Base-by-base conservation (phyloP, 2,797 vertebrate species). In the Perodicticus potto region DNA sequence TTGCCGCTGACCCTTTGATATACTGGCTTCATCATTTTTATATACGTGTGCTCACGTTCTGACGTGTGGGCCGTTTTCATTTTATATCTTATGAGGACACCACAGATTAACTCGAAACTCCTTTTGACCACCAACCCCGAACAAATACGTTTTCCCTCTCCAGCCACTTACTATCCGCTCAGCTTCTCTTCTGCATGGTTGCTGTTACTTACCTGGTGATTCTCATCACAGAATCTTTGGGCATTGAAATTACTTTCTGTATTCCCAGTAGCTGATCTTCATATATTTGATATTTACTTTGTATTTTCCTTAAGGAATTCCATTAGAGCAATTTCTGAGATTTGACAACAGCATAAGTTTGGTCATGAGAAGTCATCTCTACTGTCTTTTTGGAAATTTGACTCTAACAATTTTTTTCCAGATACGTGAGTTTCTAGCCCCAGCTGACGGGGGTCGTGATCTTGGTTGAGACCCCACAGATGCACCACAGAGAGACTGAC, bases 391-490 rank as follows among this genome's bases (percentile, higher is more conserved):
- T 23, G 59, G n/a, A 91, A 69, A 70, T 0, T 19, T 12, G 23
- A 23, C 0, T 5, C 3, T 40, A 74, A 23, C 6, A 34, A 9
- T 67, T 53, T 29, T 73, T 67, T 61, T 6, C 17, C 23, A 34
- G 19, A 4, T 65, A 14, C 19, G 5, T 49, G 63, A 59, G 4
- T 29, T 53, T 9, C 23, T 49, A 20, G 10, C 4, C 0, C 3
- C 7, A 17, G 1, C 2, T 23, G 11, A n/a, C 3, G 0, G 12
- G 7, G 2, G 3, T 12, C 20, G 3, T 9, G 17, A 32, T 83
- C 88, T 69, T 23, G 1, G 0, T 12, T 9, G 16, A n/a, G 7
- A 16, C 13, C 10, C 25, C 27, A 3, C 2, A 23, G 27, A 7
- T 55, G 55, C 32, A 19, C 4, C 13, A 29, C 23, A 16, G 23